These are phyloP conservation scores for Phoebastria nigripes DNA, from an alignment of 2,797 vertebrate genomes.

Conservation along the genomic window DNA sequence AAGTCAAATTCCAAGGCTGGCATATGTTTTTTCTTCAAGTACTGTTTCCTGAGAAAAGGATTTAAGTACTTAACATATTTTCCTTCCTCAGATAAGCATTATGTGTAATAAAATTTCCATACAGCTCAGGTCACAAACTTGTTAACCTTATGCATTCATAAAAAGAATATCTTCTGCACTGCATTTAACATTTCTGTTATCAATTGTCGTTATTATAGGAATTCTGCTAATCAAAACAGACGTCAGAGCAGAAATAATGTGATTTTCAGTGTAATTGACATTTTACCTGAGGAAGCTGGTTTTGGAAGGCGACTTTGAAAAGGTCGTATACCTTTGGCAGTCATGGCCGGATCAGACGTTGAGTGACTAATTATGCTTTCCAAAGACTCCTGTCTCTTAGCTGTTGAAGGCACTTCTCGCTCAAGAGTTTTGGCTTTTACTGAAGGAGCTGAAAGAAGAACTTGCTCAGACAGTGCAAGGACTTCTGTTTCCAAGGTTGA, in stretches of 20 bases:
- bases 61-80: background rate
- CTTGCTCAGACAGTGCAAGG: constrained; percentile 59
- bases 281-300: constrained; percentile 81
- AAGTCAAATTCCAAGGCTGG: background rate
- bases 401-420: constrained; percentile 83
- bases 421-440: constrained; percentile 79
- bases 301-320: constrained; percentile 79
- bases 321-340: constrained; percentile 62
- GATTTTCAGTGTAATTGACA: constrained; percentile 41
- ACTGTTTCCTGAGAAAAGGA: constrained; percentile 14
- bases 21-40: background rate
- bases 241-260: background rate
- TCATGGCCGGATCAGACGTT: constrained; percentile 78
- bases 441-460: constrained; percentile 54
- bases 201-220: constrained; percentile 8
- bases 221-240: constrained; percentile 48
- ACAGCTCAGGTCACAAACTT: constrained; percentile 24
- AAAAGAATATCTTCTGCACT: constrained; percentile 1
- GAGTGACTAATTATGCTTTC: constrained; percentile 78
- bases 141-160: constrained; percentile 29
- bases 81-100: constrained; percentile 16
- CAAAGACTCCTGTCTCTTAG: constrained; percentile 63
- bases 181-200: constrained; percentile 44
- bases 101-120: constrained; percentile 15
- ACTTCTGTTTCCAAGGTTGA: constrained; percentile 65